Base-by-base conservation (phyloP, 2,888 invertebrate species). In the Oscheius sp. region DNA sequence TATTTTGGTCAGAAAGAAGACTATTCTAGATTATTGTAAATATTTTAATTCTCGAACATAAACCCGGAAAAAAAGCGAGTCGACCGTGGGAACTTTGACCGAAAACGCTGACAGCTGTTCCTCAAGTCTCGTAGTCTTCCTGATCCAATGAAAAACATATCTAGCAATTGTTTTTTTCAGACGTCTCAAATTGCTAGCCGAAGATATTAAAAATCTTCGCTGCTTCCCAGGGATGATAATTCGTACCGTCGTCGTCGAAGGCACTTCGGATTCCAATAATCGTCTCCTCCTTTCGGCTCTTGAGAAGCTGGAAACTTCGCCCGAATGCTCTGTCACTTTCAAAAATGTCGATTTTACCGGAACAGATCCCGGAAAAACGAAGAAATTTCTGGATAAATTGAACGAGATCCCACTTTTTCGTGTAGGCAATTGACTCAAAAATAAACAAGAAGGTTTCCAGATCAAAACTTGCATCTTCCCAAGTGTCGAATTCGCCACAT, bases 51-150 rank as follows among this genome's bases (percentile, higher is more conserved):
- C n/a, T n/a, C n/a, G n/a, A n/a, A n/a, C n/a, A n/a, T n/a, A n/a
- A n/a, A n/a, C n/a, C n/a, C n/a, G n/a, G n/a, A n/a, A n/a, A n/a
- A n/a, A n/a, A n/a, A n/a, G n/a, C n/a, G n/a, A n/a, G n/a, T n/a
- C n/a, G n/a, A n/a, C n/a, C n/a, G n/a, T n/a, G n/a, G 48, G 48
- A 48, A 48, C 23, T 34, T 55, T 34, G 55, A 55, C 55, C 55
- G 55, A 15, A 20, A n/a, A n/a, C n/a, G n/a, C 2, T n/a, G 34
- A 17, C 55, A 55, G 55, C 55, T 55, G 55, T 55, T 23, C 33
- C 34, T n/a, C n/a, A 20, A 3, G 12, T 42, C 55, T 5, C 17
- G 6, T 42, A 20, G 10, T 33, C 17, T 55, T 55, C 55, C 37
- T 48, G 20, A 25, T 15, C 42, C 42, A 42, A 4, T 23, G 12